Evolutionary conservation across 2,888 invertebrate genomes (phyloP), one percentile per base, ranked within the genome.

Genomic region (Drosophila diplacantha): DNA sequence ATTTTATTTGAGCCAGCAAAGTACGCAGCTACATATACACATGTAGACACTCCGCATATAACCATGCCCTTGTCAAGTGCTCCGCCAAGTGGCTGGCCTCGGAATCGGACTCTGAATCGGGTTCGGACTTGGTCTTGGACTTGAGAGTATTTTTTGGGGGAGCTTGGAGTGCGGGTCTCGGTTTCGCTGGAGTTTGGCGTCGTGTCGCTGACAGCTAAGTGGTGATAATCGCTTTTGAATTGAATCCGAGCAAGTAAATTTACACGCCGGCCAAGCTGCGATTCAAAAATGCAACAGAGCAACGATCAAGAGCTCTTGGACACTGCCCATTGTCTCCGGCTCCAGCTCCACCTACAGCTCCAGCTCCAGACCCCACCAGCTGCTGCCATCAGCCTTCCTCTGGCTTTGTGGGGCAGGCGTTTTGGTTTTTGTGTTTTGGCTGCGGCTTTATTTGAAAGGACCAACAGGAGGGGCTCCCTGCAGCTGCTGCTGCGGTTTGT

Each of bases 121-220:
- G 59, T 29, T 68, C 14, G 55, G 41, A 32, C 55, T 43, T 34
- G 35, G 64, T 35, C 65, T 68, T 64, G 58, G 37, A 43, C 54
- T 57, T 49, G 35, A 59, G 14, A 22, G 32, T 39, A 32, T 53
- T 29, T 39, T 41, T 41, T 41, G 41, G 41, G 44, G 49, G 20
- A 26, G 16, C 35, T 12, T 26, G 39, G 50, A 60, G 69, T 52
- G 63, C 46, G 60, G 56, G 55, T 65, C 73, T 56, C 59, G 37
- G 58, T 57, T 56, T 37, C 58, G 58, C 55, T 68, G 63, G 44
- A 58, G 58, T 37, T 62, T 70, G 67, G 81, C 66, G 67, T 80
- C 75, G 80, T 81, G 77, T 83, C 78, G 81, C 68, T 83, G 82
- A 84, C 84, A 84, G 76, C 71, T 79, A 82, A 81, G 82, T 84